These are phyloP conservation scores for Melanotaenia maccullochi DNA, from an alignment of 2,797 vertebrate genomes.

Conservation along the genomic window DNA sequence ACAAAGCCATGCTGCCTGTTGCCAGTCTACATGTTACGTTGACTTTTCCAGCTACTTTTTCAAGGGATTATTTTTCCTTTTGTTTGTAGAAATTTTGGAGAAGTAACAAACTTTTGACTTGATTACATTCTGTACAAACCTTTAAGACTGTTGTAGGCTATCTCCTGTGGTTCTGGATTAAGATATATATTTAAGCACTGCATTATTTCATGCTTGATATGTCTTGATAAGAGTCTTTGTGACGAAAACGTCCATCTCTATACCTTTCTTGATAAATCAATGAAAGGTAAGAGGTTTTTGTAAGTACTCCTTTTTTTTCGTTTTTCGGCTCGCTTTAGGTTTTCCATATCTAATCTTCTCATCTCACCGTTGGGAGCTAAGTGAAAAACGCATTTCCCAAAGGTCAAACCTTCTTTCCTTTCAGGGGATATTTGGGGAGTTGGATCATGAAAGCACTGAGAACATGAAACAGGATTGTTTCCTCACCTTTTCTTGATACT, in stretches of 20 bases:
- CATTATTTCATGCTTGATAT: not conserved
- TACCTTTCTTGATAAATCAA: too few species aligned
- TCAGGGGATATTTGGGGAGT: not conserved
- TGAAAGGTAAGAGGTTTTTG: not conserved
- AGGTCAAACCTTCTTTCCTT: constrained; percentile 10
- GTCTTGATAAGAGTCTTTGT: not conserved
- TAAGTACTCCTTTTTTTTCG: not conserved
- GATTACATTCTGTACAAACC: not conserved
- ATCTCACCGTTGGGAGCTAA: not conserved
- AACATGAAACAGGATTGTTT: constrained; percentile 16
- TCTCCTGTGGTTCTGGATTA: not conserved
- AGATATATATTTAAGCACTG: not conserved
- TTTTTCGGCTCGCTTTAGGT: not conserved
- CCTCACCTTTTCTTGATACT: constrained; percentile 97
- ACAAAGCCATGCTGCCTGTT: not conserved
- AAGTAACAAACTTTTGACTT: not conserved
- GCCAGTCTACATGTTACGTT: not conserved
- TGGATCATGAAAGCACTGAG: not conserved
- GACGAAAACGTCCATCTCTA: not conserved
- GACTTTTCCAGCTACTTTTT: not conserved
- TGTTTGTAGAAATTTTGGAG: not conserved
- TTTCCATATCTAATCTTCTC: not conserved
- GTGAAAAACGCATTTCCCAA: not conserved
- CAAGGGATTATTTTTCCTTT: not conserved
- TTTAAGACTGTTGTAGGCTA: not conserved